Base-by-base conservation (phyloP, 2,113 vertebrate genomes). In the Alethe diademata region DNA sequence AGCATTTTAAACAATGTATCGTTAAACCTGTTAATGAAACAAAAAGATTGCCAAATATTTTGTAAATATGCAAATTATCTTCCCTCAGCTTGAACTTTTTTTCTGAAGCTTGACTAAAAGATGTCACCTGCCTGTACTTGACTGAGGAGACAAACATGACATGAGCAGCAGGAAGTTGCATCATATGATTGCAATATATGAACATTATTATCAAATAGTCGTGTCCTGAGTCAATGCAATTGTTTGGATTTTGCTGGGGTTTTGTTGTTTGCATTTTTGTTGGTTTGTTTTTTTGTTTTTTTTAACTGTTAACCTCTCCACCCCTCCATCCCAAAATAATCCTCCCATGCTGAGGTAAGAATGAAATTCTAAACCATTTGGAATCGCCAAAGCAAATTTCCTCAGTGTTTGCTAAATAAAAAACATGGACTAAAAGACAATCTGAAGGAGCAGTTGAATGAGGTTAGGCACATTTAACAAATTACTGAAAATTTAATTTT, bases 91-190 rank as follows among this genome's bases (percentile, higher is more conserved):
- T 60, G 36, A 88, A 36, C 17, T n/a, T 78, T 70, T 74, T 93
- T 92, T 4, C 64, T 75, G 53, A 93, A 80, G 75, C 50, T 72
- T 92, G 88, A 93, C 92, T 82, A 83, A 71, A 94, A 95, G 65
- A 81, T 90, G 95, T 86, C 90, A 94, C 79, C 82, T 93, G 92
- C 74, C 90, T 0, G 1, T 47, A 69, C 88, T 57, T 92, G 95
- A 90, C 72, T 61, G 82, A 93, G 74, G 82, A 90, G 76, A 94
- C 86, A 94, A 94, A 95, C 82, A 86, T 5, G 40, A 84, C 90
- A 84, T 4, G 28, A 96, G 74, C 61, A 92, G 78, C 79, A 96
- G 95, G 93, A 96, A 94, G 73, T 96, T 96, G 95, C 93, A 96
- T 95, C 94, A 96, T 25, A 65, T 45, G 92, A 92, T 78, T 95